A percentile compares a stretch with the other conserved stretches of the same genome.
phyloP scores from a whole-genome alignment of 2,888 invertebrate genomes.

The Bellardia pandia region DNA sequence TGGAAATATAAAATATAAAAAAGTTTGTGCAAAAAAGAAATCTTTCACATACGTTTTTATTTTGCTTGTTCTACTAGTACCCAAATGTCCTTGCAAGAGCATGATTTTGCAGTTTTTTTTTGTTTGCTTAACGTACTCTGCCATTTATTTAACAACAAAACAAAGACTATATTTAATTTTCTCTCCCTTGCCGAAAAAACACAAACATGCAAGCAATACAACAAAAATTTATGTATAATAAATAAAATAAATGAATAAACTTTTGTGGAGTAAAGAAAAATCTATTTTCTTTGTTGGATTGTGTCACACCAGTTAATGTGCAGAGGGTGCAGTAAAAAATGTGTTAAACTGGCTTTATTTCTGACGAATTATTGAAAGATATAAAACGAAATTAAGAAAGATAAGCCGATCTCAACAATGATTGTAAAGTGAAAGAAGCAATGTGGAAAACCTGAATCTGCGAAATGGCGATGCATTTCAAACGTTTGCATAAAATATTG shows the following conservation, averaged over 20 bases:
- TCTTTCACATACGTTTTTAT: background rate
- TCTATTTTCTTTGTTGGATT: background rate
- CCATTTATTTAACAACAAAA: constrained; percentile 11
- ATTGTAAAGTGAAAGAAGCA: too few relatives aligned
- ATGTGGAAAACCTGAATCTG: too few relatives aligned
- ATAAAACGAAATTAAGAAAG: background rate
- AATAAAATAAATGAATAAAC: constrained; percentile 3
- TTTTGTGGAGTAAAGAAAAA: background rate
- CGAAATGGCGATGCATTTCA: too few relatives aligned
- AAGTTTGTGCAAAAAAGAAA: constrained; percentile 7
- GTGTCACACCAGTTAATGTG: background rate
- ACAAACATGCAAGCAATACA: background rate
- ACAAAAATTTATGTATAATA: constrained; percentile 22
- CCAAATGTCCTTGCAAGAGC: constrained; percentile 11
- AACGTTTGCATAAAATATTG: background rate
- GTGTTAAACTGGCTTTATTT: background rate
- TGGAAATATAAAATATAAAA: constrained; percentile 14
- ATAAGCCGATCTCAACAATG: too few relatives aligned
- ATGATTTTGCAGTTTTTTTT: background rate
- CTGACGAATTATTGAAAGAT: background rate
- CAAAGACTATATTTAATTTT: constrained; percentile 34
- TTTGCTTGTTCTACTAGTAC: background rate
- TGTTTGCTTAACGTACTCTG: background rate
- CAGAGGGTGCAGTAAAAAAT: background rate
- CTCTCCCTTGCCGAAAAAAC: constrained; percentile 15